Base-by-base conservation (phyloP, 2,113 vertebrate species). In the Ophthalmotilapia sp. region DNA sequence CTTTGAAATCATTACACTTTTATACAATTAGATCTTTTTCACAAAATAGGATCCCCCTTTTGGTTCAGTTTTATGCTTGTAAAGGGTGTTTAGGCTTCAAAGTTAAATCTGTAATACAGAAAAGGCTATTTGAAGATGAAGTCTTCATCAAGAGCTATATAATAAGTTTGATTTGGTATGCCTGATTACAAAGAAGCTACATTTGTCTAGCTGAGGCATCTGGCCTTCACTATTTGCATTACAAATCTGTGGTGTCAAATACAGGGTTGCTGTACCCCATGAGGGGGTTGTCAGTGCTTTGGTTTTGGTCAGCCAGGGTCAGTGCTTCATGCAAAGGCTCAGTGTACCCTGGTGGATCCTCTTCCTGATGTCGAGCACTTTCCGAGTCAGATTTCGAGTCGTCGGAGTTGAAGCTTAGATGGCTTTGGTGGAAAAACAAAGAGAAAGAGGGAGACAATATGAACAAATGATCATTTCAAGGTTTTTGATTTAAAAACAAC, bases 231-330 rank as follows among this genome's bases (percentile, higher is more conserved):
- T 42, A 7, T 60, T 56, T 23, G 14, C 9, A 51, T 99, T 95
- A 99, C 82, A 99, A 84, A 81, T 99, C 97, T 1, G 96, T 98
- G 79, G 97, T 97, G 91, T 93, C 93, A 86, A 98, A 95, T 33
- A 84, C 49, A 1, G 40, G 88, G 89, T 98, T 98, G 80, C 5
- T 56, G 73, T 95, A 96, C 0, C 31, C 68, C 21, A 85, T 1
- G 1, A 3, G 1, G 9, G 29, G 29, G 38, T 79, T 90, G 6
- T 84, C 58, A 3, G 62, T 23, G 15, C 2, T 36, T 55, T 88
- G 81, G 3, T 45, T 93, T n/a, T 54, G 65, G 10, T 65, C 81
- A 70, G 90, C 80, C 29, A 88, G 93, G 3, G 95, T 94, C 55
- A 99, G 94, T 7, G 97, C 97, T 1, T 89, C 92, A 3, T 84